phyloP scores from a whole-genome alignment of 2,797 vertebrate genomes.

The Mustela erminea region DNA sequence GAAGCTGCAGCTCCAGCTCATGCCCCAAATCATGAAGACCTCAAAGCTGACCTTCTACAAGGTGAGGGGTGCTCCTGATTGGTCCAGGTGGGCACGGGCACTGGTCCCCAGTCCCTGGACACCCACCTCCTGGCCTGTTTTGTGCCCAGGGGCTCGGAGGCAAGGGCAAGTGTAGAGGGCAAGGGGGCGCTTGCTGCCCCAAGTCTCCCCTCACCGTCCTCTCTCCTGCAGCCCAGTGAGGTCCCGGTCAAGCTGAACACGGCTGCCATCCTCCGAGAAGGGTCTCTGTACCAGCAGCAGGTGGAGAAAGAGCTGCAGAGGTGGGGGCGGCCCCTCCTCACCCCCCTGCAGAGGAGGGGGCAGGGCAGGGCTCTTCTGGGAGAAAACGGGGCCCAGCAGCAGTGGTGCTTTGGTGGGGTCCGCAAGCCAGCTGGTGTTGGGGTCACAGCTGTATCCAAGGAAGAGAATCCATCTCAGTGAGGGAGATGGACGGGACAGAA shows the following conservation, averaged over 20 bases:
- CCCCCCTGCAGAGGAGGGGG: no score
- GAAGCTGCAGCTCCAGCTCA: accelerated
- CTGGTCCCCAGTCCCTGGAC: background rate
- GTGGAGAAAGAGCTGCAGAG: slow-evolving; percentile 92
- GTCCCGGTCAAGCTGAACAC: slow-evolving; percentile 93
- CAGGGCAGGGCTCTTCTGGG: background rate
- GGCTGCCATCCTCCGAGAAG: slow-evolving; percentile 93
- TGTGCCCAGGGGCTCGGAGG: background rate
- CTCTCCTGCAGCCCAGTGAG: slow-evolving; percentile 87
- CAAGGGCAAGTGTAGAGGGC: background rate
- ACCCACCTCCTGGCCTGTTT: background rate
- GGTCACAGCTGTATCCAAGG: background rate
- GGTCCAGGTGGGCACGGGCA: accelerated
- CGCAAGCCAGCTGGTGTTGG: background rate
- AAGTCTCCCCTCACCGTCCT: background rate
- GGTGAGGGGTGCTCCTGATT: slow-evolving; percentile 37
- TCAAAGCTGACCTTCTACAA: slow-evolving; percentile 73
- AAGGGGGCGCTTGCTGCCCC: background rate
- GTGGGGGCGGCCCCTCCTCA: slow-evolving; percentile 81
- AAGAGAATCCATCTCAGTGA: background rate
- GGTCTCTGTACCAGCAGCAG: slow-evolving; percentile 91
- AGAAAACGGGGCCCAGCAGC: accelerated
- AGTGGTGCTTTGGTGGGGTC: background rate
- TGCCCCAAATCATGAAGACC: background rate
- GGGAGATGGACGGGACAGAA: background rate